Evolutionary conservation across 1,140 invertebrate genomes (phyloP).

Genomic region (Trissolcus basalis): DNA sequence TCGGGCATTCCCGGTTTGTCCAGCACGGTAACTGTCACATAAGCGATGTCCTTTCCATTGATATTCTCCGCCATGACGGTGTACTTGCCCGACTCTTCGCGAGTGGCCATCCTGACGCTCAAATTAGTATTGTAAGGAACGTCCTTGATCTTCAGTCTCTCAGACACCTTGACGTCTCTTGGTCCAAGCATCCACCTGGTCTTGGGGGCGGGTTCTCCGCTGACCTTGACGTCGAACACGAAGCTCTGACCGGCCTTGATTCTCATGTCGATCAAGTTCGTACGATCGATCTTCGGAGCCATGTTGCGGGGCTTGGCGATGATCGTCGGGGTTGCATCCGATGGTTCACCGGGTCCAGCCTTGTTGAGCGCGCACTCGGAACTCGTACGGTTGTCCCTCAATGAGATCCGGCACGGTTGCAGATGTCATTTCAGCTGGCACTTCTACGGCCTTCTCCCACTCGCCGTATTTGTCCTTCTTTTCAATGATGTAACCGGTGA

Average conservation of each 20-base stretch:
- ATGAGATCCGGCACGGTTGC: constrained; percentile 92
- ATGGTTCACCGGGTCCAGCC: constrained; percentile 94
- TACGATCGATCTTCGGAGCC: constrained; percentile 91
- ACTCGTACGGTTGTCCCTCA: constrained; percentile 93
- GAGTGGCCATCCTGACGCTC: constrained; percentile 87
- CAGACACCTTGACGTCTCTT: constrained; percentile 83
- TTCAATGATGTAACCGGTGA: constrained; percentile 91
- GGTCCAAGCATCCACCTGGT: constrained; percentile 90
- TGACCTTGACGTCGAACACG: constrained; percentile 87
- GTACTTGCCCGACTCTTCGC: constrained; percentile 93
- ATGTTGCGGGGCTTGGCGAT: constrained; percentile 92
- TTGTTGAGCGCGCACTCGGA: constrained; percentile 95
- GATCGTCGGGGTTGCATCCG: constrained; percentile 90
- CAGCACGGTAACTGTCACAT: constrained; percentile 93
- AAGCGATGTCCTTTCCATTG: constrained; percentile 93
- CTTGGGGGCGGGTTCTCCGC: constrained; percentile 91
- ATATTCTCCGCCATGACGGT: constrained; percentile 94
- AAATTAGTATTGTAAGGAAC: constrained; percentile 94
- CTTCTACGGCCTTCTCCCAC: constrained; percentile 93
- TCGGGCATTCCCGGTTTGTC: constrained; percentile 93
- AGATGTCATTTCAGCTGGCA: constrained; percentile 86
- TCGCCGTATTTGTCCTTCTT: constrained; percentile 96
- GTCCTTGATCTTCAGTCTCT: constrained; percentile 85
- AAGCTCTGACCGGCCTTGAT: constrained; percentile 94
- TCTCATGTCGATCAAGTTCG: constrained; percentile 88